phyloP scores from a whole-genome alignment of 2,888 invertebrate genomes.

The Alcis repandata region DNA sequence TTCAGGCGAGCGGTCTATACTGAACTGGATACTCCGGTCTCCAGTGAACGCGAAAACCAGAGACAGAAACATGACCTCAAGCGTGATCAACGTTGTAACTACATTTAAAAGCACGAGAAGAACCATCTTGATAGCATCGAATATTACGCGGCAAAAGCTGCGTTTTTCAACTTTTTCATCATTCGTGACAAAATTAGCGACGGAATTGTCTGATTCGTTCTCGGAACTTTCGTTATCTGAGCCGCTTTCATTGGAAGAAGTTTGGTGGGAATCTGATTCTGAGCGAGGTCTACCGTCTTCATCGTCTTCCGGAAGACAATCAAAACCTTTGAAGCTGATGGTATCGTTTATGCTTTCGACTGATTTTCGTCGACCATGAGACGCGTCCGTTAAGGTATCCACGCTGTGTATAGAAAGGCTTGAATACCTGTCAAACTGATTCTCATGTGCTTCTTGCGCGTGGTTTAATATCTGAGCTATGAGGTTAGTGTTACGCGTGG shows the following conservation, averaged over 20 bases:
- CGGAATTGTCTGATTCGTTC: slow-evolving; percentile 15
- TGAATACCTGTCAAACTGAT: slow-evolving; percentile 2
- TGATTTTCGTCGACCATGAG: slow-evolving; percentile 16
- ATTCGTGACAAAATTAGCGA: slow-evolving; percentile 33
- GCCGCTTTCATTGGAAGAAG: background rate
- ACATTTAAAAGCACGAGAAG: slow-evolving; percentile 63
- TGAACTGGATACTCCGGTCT: slow-evolving; percentile 61
- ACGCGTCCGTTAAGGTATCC: slow-evolving; percentile 54
- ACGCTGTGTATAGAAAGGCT: slow-evolving; percentile 68
- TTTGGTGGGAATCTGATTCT: background rate
- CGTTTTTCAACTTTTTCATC: slow-evolving; percentile 29
- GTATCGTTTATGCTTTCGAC: slow-evolving; percentile 13
- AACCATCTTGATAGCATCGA: slow-evolving; percentile 57
- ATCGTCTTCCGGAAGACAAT: slow-evolving; percentile 26
- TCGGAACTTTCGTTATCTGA: slow-evolving; percentile 35
- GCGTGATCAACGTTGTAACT: slow-evolving; percentile 55
- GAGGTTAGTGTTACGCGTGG: slow-evolving; percentile 64
- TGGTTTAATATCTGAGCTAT: slow-evolving; percentile 63
- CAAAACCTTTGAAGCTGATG: slow-evolving; percentile 26
- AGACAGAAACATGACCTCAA: slow-evolving; percentile 61
- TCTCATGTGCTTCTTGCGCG: slow-evolving; percentile 42
- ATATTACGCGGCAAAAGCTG: slow-evolving; percentile 49
- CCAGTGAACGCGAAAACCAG: slow-evolving; percentile 64
- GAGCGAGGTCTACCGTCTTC: slow-evolving; percentile 22
- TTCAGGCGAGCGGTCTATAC: slow-evolving; percentile 55